These are phyloP conservation scores for Xenus cinereus DNA, from an alignment of 2,113 vertebrate genomes.

Conservation along the genomic window DNA sequence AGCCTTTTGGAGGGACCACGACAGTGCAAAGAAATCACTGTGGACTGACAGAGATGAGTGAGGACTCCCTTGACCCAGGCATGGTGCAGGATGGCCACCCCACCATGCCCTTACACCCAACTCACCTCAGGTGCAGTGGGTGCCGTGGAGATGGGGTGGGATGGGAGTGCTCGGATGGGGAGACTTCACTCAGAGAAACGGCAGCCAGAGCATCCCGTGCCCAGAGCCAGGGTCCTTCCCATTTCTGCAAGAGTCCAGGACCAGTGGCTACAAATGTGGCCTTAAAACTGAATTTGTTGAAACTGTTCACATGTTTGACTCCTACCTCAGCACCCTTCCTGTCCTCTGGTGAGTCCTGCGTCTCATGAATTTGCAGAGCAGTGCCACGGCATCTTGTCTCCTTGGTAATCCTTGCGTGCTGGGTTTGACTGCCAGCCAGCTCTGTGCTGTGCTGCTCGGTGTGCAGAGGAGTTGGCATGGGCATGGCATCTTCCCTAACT, in stretches of 20 bases:
- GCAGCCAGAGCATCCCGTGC: not conserved
- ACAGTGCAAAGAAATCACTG: not conserved
- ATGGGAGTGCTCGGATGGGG: not conserved
- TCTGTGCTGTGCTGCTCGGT: not conserved
- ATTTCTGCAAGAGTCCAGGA: not conserved
- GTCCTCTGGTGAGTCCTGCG: not conserved
- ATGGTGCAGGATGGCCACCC: not conserved
- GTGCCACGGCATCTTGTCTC: not conserved
- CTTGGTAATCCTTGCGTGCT: not conserved
- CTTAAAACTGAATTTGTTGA: not conserved
- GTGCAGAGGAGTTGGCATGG: rapidly evolving
- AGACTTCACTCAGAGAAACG: rapidly evolving
- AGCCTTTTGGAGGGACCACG: not conserved
- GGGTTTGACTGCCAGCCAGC: not conserved
- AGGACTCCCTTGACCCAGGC: not conserved
- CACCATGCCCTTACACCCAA: too few species aligned
- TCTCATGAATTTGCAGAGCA: not conserved
- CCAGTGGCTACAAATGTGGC: rapidly evolving
- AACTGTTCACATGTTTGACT: not conserved
- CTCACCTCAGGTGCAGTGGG: not conserved
- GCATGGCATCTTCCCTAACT: not conserved
- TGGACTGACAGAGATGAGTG: not conserved
- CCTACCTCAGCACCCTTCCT: not conserved
- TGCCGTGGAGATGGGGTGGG: not conserved
- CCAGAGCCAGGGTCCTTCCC: not conserved